phyloP scores from a whole-genome alignment of 2,888 invertebrate species.

The Steromphala cineraria region DNA sequence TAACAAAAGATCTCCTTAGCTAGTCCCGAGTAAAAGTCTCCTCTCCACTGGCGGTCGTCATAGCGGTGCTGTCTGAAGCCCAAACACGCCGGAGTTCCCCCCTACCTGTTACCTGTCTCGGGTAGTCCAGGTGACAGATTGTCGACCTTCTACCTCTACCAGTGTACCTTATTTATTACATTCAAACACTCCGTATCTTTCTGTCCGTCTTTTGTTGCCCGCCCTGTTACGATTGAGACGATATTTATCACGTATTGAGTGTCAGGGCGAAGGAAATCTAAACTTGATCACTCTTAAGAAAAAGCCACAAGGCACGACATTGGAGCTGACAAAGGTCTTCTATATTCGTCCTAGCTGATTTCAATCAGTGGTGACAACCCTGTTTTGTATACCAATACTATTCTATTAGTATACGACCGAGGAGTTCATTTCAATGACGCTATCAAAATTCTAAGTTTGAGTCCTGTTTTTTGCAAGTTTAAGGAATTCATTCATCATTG shows the following conservation, averaged over 20 bases:
- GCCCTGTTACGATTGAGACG: not conserved
- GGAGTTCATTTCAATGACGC: too few species aligned
- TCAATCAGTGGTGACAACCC: too few species aligned
- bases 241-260: slow-evolving; percentile 1
- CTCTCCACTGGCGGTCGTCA: not conserved
- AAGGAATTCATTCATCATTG: too few species aligned
- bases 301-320: too few species aligned
- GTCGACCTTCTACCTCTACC: not conserved
- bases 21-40: not conserved
- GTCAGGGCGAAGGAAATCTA: too few species aligned
- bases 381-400: too few species aligned
- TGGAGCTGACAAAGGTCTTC: too few species aligned
- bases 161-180: not conserved
- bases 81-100: not conserved
- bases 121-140: not conserved
- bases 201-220: not conserved
- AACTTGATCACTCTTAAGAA: too few species aligned
- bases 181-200: not conserved
- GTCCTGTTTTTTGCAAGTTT: too few species aligned
- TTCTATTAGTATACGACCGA: not conserved
- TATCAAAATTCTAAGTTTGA: too few species aligned
- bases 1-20: not conserved
- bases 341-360: too few species aligned
- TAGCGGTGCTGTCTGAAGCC: not conserved
- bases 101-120: not conserved